These are phyloP conservation scores for Pseudolycoriella hygida DNA, from an alignment of 2,888 invertebrate genomes.

Conservation along the genomic window DNA sequence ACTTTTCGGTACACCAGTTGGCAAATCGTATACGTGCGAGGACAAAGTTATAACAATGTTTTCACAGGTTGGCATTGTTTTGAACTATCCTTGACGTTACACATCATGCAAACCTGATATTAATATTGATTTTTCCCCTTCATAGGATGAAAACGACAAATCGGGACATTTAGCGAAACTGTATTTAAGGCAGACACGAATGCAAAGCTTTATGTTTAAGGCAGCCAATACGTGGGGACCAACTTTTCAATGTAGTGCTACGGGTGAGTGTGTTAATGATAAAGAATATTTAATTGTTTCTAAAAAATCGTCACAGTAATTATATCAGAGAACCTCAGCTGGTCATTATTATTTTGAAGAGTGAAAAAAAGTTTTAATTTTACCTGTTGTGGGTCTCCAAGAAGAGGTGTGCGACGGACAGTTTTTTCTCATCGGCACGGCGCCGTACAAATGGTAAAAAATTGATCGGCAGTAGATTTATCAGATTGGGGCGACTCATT, in stretches of 20 bases:
- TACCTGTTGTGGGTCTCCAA: no score
- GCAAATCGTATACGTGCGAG: slow-evolving; percentile 64
- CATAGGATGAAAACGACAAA: slow-evolving; percentile 23
- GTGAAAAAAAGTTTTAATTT: no score
- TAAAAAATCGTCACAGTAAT: no score
- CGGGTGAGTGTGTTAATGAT: slow-evolving; percentile 13
- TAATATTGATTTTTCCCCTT: neutral
- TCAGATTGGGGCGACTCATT: no score
- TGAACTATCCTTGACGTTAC: no score
- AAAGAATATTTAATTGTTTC: neutral
- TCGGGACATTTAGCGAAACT: slow-evolving; percentile 41
- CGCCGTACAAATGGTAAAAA: no score
- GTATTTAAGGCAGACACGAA: slow-evolving; percentile 47
- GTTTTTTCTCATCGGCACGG: no score
- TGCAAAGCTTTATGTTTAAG: slow-evolving; percentile 82
- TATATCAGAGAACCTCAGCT: no score
- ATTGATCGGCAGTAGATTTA: no score
- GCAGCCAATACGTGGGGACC: slow-evolving; percentile 41
- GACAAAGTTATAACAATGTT: slow-evolving; percentile 48
- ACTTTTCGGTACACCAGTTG: slow-evolving; percentile 71
- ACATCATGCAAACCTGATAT: no score
- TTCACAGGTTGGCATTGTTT: slow-evolving; percentile 35
- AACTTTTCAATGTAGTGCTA: slow-evolving; percentile 30
- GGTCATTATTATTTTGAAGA: no score
- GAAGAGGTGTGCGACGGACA: no score